Percentiles rank a stretch among this genome's conserved stretches.
Conservation (phyloP, 2,113 vertebrate genomes). For the Bucco capensis region DNA sequence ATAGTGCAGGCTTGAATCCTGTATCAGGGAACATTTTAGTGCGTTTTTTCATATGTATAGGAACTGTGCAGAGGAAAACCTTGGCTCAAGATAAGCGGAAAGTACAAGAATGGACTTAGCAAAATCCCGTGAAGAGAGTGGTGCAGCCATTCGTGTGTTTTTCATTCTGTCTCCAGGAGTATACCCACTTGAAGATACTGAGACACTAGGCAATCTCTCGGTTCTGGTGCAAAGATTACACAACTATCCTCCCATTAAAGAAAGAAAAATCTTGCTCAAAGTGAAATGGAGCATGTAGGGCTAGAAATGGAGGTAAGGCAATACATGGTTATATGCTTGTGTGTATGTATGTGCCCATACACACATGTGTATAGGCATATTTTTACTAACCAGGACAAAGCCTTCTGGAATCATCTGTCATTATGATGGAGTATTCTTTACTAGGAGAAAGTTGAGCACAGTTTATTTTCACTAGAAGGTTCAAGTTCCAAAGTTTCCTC, state of each 20-base stretch:
- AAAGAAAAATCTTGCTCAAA: not conserved
- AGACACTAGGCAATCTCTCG: constrained; percentile 71
- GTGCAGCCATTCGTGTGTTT: constrained; percentile 75
- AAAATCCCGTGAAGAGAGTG: constrained; percentile 76
- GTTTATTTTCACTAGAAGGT: constrained; percentile 38
- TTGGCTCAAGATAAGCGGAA: constrained; percentile 76
- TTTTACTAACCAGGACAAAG: not conserved
- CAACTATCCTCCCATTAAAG: not conserved
- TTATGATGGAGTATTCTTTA: not conserved
- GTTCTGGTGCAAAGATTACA: not conserved
- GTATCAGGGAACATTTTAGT: not conserved
- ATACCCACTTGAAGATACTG: constrained; percentile 79
- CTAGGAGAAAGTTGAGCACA: not conserved
- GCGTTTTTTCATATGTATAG: constrained; percentile 27
- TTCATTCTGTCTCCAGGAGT: constrained; percentile 83
- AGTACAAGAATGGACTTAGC: constrained; percentile 71
- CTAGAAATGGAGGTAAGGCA: not conserved
- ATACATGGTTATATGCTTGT: accelerated
- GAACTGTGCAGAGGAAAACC: constrained; percentile 79
- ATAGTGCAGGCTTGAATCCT: not conserved
- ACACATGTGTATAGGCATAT: not conserved
- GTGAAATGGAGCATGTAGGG: not conserved
- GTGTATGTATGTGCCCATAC: not conserved
- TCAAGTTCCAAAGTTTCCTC: constrained; percentile 2
- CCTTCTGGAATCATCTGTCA: not conserved